Conservation (phyloP, 2,113 vertebrate genomes). For the Amphiprion percula region DNA sequence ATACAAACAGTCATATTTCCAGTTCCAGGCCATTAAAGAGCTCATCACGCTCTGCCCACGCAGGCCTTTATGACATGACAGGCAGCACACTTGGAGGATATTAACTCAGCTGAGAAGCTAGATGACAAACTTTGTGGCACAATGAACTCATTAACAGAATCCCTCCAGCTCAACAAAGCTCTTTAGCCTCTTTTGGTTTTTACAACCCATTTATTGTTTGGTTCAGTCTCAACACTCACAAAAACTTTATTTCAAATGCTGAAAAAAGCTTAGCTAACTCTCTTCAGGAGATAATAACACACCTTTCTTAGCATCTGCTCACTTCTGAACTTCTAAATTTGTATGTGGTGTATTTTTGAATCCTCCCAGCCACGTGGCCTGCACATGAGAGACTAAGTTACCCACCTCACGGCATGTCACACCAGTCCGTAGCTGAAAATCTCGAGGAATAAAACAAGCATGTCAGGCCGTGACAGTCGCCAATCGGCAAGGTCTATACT, state of each 20-base stretch:
- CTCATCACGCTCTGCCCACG: slow-evolving; percentile 59
- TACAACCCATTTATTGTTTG: not conserved
- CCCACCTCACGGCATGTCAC: slow-evolving; percentile 30
- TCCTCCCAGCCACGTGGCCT: slow-evolving; percentile 27
- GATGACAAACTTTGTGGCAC: not conserved
- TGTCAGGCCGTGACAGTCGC: slow-evolving; percentile 54
- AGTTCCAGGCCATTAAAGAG: slow-evolving; percentile 73
- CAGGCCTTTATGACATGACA: slow-evolving; percentile 44
- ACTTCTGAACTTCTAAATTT: slow-evolving; percentile 36
- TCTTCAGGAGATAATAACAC: slow-evolving; percentile 27
- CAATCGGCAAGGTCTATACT: slow-evolving; percentile 64
- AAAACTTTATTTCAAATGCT: not conserved
- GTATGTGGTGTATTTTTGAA: slow-evolving; percentile 14
- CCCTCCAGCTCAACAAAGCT: no score
- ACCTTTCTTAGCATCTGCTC: slow-evolving; percentile 22
- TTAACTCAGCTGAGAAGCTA: slow-evolving; percentile 1
- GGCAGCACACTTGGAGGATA: slow-evolving; percentile 15
- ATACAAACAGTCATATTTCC: slow-evolving; percentile 76
- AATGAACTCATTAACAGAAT: not conserved
- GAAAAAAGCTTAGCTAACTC: not conserved
- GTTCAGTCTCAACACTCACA: no score
- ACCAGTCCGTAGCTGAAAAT: slow-evolving; percentile 29
- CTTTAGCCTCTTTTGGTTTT: slow-evolving; percentile 4
- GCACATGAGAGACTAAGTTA: slow-evolving; percentile 30
- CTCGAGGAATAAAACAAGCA: slow-evolving; percentile 61